phyloP scores from a whole-genome alignment of 2,888 invertebrate genomes.

The Philereme vetulata region DNA sequence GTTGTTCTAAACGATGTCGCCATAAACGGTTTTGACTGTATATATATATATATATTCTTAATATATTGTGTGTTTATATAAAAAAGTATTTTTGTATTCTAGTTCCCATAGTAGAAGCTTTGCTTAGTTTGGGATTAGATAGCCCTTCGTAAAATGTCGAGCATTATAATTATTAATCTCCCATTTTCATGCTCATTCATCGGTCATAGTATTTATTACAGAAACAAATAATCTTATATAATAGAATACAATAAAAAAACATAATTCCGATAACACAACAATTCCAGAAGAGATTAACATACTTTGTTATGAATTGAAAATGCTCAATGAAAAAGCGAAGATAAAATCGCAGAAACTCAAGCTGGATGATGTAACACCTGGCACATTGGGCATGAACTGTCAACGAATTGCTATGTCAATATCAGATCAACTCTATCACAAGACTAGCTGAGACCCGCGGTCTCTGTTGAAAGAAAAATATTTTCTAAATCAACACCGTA shows the following conservation, averaged over 20 bases:
- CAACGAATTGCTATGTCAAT: conserved; percentile 30
- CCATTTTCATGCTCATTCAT: conserved; percentile 1
- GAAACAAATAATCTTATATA: too few species aligned
- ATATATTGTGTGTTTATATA: too few species aligned
- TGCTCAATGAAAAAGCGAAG: conserved; percentile 12
- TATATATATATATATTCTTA: too few species aligned
- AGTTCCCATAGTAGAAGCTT: too few species aligned
- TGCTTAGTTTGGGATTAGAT: too few species aligned
- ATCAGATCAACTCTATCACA: conserved; percentile 16
- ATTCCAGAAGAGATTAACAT: conserved; percentile 8
- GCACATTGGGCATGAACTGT: conserved; percentile 17
- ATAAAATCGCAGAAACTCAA: conserved; percentile 23
- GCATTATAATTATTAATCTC: not conserved
- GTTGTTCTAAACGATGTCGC: too few species aligned
- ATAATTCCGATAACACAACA: not conserved
- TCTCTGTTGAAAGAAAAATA: not conserved
- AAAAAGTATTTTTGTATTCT: too few species aligned
- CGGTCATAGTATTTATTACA: too few species aligned
- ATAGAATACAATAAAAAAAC: too few species aligned
- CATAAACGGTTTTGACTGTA: too few species aligned
- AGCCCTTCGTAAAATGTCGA: too few species aligned
- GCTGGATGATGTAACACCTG: conserved; percentile 23
- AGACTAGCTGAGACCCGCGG: conserved; percentile 14
- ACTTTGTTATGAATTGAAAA: conserved; percentile 20
- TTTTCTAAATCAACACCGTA: not conserved